Conservation (phyloP, 2,797 vertebrate species). For the Enteromius viviparus region DNA sequence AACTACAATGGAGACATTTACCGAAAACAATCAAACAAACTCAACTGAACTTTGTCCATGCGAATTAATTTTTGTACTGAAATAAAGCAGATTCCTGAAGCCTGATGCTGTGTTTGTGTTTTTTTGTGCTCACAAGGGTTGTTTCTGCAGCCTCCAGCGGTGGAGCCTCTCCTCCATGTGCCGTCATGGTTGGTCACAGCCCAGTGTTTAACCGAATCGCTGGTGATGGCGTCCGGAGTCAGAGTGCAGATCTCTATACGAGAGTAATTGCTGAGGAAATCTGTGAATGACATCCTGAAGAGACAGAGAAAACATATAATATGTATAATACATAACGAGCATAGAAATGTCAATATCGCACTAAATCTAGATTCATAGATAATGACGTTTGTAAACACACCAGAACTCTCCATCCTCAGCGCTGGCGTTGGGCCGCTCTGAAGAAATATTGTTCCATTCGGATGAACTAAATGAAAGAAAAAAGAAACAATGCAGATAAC, state of each 20-base stretch:
- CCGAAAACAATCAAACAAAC: background rate
- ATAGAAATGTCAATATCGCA: background rate
- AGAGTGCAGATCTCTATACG: conserved; percentile 88
- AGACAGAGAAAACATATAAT: background rate
- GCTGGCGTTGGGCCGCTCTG: conserved; percentile 70
- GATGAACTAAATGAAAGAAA: conserved; percentile 67
- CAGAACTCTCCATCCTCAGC: conserved; percentile 92
- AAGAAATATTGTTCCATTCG: conserved; percentile 83
- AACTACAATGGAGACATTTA: too few species aligned
- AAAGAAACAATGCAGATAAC: background rate
- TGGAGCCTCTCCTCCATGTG: conserved; percentile 82
- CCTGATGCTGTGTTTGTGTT: background rate
- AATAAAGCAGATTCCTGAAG: background rate
- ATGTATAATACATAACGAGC: background rate
- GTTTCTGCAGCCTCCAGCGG: conserved; percentile 85
- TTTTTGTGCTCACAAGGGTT: conserved; percentile 76
- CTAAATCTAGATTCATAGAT: background rate
- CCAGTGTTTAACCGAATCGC: conserved; percentile 80
- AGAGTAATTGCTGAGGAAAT: conserved; percentile 85
- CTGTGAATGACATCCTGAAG: conserved; percentile 86
- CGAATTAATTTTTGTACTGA: background rate
- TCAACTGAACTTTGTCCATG: background rate
- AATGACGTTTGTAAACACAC: conserved; percentile 63
- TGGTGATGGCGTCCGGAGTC: conserved; percentile 82
- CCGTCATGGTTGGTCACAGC: conserved; percentile 80